Evolutionary conservation across 2,797 vertebrate species (phyloP).

Genomic region (Alauda arvensis): DNA sequence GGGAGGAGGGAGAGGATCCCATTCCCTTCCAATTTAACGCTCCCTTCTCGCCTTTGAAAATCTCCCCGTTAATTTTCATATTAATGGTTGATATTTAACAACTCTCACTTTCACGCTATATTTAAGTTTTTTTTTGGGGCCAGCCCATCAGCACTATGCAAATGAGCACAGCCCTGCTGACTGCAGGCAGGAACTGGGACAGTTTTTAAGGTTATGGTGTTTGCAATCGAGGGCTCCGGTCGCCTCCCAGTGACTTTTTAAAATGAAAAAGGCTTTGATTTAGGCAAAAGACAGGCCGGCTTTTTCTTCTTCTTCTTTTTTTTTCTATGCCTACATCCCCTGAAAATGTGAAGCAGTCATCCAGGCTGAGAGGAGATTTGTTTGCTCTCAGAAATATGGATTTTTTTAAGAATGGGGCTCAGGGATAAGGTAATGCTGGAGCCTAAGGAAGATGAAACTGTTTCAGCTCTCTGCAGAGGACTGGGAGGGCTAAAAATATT

Average conservation of each 20-base stretch:
- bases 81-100: conserved; percentile 18
- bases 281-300: background rate
- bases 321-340: background rate
- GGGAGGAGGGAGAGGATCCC: background rate
- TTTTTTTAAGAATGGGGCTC: background rate
- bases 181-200: conserved; percentile 39
- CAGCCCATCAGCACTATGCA: conserved; percentile 38
- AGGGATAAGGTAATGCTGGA: background rate
- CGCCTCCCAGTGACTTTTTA: background rate
- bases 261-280: conserved; percentile 24
- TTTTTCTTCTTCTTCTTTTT: background rate
- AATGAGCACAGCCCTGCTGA: conserved; percentile 37
- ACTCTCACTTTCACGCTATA: background rate
- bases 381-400: background rate
- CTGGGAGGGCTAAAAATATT: background rate
- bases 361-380: background rate
- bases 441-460: background rate
- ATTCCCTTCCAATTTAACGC: background rate
- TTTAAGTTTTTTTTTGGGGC: conserved; percentile 22
- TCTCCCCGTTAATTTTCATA: conserved; percentile 23
- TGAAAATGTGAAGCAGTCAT: background rate
- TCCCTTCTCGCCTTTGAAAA: background rate
- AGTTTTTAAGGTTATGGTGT: conserved; percentile 38
- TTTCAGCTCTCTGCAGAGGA: background rate
- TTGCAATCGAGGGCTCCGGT: background rate